Base-by-base conservation (phyloP, 2,888 invertebrate genomes). In the Dynastes maya region DNA sequence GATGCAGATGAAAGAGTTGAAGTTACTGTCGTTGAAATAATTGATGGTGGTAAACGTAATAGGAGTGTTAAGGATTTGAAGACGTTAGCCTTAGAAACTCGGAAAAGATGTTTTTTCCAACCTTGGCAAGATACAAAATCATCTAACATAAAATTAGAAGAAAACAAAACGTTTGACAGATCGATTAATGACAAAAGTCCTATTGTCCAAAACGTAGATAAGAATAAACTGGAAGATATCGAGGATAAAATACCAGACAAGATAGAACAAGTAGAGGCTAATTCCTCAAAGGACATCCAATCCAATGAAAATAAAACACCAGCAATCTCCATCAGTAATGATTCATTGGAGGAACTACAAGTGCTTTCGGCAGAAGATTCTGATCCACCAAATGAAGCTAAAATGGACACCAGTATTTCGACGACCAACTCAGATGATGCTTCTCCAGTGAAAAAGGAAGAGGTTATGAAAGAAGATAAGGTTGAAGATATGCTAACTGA, bases 11-110 rank as follows among this genome's bases (percentile, higher is more conserved):
- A 71, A 32, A 71, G 53, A 32, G 22, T 61, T 22, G 72, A 72
- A 27, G 40, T 72, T 40, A 72, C 72, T 0, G 27, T 72, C 40
- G 53, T 72, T 27, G 61, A 61, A 6, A 40, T 72, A 6, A 72
- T 72, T 22, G 58, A 45, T 45, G 72, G 61, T 6, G 27, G 40
- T 11, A 61, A 61, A 29, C 29, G 27, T 61, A 29, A 22, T 8
- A 9, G 22, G 8, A 29, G 29, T 1, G 29, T 13, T 0, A 61
- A 61, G 11, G 16, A 22, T 3, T 4, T 55, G 55, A 22, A 55
- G 8, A 22, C 22, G n/a, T 11, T 22, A 27, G 61, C 27, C 5
- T 11, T 8, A 29, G 22, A 61, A 16, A 9, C 22, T 1, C 61
- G 29, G 27, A 61, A 61, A 11, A 55, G 5, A 6, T 16, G 55